Percentiles rank a stretch among this genome's conserved stretches.
These are phyloP conservation scores for Kryptolebias ocellatus DNA, from an alignment of 2,797 vertebrate species.

Conservation along the genomic window DNA sequence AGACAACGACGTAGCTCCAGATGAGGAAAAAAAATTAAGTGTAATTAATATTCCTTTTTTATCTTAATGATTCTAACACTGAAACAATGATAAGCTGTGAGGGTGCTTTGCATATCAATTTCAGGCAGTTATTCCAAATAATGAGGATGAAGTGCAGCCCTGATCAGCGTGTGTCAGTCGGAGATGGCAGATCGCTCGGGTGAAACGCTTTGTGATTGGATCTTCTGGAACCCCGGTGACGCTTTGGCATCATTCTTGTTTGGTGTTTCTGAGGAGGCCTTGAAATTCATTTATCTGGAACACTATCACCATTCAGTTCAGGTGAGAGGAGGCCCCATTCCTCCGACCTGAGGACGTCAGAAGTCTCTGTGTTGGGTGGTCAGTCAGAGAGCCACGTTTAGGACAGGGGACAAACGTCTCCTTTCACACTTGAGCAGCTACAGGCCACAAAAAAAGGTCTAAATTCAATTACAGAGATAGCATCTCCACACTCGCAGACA, in stretches of 20 bases:
- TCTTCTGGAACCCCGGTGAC: conserved; percentile 47
- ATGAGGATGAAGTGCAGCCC: conserved; percentile 40
- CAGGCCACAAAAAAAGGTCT: conserved; percentile 56
- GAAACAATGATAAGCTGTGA: conserved; percentile 55
- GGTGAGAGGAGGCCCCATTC: conserved; percentile 16
- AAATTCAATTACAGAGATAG: conserved; percentile 82
- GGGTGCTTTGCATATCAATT: conserved; percentile 67
- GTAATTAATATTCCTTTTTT: conserved; percentile 60
- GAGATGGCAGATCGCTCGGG: conserved; percentile 42
- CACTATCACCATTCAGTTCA: conserved; percentile 47
- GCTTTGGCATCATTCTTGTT: conserved; percentile 22
- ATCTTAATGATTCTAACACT: conserved; percentile 55
- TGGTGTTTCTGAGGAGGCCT: conserved; percentile 41
- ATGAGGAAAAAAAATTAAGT: conserved; percentile 1
- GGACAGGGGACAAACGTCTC: conserved; percentile 63
- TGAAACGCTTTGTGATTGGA: conserved; percentile 60
- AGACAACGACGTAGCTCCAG: conserved; percentile 23
- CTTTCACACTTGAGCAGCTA: conserved; percentile 71
- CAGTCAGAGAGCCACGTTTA: conserved; percentile 55
- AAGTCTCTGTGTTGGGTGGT: conserved; percentile 48
- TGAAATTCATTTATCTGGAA: conserved; percentile 65
- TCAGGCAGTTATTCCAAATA: conserved; percentile 52
- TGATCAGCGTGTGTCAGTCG: conserved; percentile 49
- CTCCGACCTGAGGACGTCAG: conserved; percentile 20
- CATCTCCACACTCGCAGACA: conserved; percentile 70